These are phyloP conservation scores for Dermatemys mawii DNA, from an alignment of 2,113 vertebrate genomes.

Conservation along the genomic window DNA sequence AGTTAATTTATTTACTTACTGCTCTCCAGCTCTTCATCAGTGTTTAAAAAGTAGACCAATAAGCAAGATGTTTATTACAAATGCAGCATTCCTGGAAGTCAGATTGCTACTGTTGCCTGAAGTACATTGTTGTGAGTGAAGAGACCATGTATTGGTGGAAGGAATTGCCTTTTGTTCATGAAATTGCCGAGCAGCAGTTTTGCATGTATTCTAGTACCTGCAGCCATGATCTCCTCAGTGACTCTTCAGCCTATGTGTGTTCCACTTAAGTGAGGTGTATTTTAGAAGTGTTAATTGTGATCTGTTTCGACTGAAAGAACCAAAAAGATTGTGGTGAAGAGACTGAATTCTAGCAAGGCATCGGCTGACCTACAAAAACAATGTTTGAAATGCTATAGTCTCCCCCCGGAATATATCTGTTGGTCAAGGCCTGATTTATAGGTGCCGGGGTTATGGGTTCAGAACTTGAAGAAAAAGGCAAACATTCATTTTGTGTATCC, in stretches of 20 bases:
- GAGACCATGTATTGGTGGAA: neutral
- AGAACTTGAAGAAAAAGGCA: neutral
- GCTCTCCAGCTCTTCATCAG: neutral
- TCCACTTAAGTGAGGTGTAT: neutral
- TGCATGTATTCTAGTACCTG: neutral
- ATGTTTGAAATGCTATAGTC: neutral
- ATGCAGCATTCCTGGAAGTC: neutral
- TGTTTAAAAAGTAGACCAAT: neutral
- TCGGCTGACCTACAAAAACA: neutral
- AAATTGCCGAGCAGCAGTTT: neutral
- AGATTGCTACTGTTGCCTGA: neutral
- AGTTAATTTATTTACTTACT: neutral
- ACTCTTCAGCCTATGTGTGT: neutral
- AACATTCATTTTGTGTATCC: conserved; percentile 18
- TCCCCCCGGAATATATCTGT: neutral
- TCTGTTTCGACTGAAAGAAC: neutral
- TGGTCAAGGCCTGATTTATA: neutral
- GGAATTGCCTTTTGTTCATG: neutral
- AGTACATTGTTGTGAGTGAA: neutral
- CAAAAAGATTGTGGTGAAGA: neutral
- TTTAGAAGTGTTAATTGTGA: neutral
- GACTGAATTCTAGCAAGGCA: neutral
- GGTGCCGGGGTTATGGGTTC: neutral
- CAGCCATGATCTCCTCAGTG: neutral
- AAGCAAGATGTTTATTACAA: neutral